Conservation (phyloP, 2,888 invertebrate genomes). For the Agriopis marginaria region DNA sequence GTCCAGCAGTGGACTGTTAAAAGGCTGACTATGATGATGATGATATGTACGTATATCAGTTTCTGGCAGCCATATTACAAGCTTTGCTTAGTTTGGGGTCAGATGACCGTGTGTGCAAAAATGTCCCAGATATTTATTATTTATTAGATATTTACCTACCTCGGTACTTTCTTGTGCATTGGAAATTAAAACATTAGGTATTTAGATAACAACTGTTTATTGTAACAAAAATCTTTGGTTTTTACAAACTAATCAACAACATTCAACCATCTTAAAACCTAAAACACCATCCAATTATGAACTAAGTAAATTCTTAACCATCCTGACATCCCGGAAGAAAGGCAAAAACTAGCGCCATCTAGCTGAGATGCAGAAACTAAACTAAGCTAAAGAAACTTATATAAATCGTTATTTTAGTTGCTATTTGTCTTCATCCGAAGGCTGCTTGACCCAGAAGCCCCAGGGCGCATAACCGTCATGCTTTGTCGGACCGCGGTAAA, state of each 20-base stretch:
- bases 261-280: conserved; percentile 4
- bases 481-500: conserved; percentile 90
- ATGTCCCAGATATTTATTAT: no score
- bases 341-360: conserved; percentile 31
- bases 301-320: no score
- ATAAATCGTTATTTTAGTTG: neutral
- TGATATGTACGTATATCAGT: no score
- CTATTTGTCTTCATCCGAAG: conserved; percentile 83
- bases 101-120: no score
- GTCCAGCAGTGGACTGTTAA: no score
- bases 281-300: neutral
- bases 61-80: no score
- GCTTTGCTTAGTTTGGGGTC: no score
- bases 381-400: neutral
- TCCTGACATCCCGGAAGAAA: neutral
- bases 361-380: conserved; percentile 10
- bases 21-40: no score
- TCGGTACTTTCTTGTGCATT: neutral
- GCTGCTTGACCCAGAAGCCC: conserved; percentile 91
- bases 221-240: conserved; percentile 50
- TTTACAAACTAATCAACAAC: conserved; percentile 40
- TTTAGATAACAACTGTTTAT: conserved; percentile 11
- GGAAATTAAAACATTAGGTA: neutral
- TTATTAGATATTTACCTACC: no score
- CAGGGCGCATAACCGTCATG: conserved; percentile 89